Base-by-base conservation (phyloP, 1,140 invertebrate genomes). In the Heliconius hewitsoni region DNA sequence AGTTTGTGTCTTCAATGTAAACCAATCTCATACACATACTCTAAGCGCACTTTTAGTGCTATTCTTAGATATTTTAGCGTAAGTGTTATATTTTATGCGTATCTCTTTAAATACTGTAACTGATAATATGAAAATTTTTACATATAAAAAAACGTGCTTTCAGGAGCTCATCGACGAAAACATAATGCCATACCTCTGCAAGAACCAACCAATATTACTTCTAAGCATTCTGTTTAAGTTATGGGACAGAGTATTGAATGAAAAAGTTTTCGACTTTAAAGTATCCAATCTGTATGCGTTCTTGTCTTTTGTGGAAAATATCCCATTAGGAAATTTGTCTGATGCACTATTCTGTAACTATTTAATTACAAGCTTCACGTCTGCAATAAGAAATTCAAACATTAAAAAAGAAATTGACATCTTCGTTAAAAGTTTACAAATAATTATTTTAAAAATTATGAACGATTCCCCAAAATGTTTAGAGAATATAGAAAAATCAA, bases 31-130 rank as follows among this genome's bases (percentile, higher is more conserved):
- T 90, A 85, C 37, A 83, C 83, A 50, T 91, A 90, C 74, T 83
- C 89, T 3, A 90, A 91, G 74, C 72, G 76, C n/a, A 82, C 93
- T 23, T 94, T 91, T 80, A 78, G 66, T n/a, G 86, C 84, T 23
- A 88, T 93, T 52, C 80, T 95, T 0, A 87, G 84, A 73, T 92
- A 91, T 83, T 90, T 94, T 78, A 89, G 91, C 70, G 94, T 95
- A 84, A 89, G 91, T 86, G 27, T 30, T 30, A 57, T 23, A 23
- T 6, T 23, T 57, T 23, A 2, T 57, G 1, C 9, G 55, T 23
- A 23, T 57, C 19, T 57, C 2, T 18, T 52, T 52, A 19, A 18
- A 23, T n/a, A 23, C n/a, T 57, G 8, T 57, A n/a, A 8, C 9
- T 57, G 9, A n/a, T 57, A 57, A 57, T 57, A 2, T 57, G 11